Evolutionary conservation across 2,797 vertebrate genomes (phyloP).

Genomic region (Darevskia mixta): DNA sequence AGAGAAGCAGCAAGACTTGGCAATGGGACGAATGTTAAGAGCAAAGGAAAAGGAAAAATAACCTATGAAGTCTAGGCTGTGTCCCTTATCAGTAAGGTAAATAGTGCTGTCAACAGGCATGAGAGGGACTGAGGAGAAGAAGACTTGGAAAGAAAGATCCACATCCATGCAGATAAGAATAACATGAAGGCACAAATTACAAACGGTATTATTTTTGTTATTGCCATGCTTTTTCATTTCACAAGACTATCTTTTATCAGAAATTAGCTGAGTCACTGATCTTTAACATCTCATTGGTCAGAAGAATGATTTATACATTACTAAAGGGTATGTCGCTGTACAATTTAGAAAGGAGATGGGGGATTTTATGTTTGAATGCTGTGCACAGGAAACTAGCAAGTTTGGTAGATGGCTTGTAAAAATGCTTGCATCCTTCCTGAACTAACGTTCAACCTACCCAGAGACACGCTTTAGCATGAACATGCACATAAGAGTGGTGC

Average conservation of each 20-base stretch:
- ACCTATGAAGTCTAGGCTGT: background rate
- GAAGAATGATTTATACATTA: background rate
- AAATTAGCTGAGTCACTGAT: background rate
- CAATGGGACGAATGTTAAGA: background rate
- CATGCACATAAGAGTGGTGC: background rate
- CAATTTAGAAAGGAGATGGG: background rate
- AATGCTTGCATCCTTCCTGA: constrained; percentile 49
- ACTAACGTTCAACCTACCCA: background rate
- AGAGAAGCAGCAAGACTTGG: background rate
- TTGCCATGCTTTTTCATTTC: background rate
- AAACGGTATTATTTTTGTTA: background rate
- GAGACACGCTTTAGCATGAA: background rate
- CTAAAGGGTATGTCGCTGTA: background rate
- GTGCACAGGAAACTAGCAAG: background rate
- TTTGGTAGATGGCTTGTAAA: background rate
- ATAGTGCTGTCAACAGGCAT: background rate
- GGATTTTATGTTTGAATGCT: background rate
- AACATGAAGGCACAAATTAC: background rate
- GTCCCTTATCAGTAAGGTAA: background rate
- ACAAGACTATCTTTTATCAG: background rate
- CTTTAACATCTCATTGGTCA: background rate
- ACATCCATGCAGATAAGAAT: background rate
- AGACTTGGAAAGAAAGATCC: background rate
- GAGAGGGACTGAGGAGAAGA: background rate
- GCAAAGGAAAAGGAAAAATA: background rate